These are phyloP conservation scores for Hermetia illucens DNA, from an alignment of 1,140 invertebrate species.

Conservation along the genomic window DNA sequence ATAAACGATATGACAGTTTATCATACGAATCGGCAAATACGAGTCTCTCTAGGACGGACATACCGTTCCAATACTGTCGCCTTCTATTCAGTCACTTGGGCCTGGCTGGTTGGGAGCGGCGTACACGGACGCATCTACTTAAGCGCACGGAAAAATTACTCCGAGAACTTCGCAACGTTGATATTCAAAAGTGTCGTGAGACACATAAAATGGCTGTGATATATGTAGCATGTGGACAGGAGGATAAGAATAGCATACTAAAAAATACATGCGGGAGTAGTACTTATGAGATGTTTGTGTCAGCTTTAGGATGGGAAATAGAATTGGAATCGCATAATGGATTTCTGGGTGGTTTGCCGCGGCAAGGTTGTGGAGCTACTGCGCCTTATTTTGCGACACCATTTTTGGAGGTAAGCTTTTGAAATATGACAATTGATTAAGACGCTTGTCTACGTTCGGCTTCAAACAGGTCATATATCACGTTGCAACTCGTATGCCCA, in stretches of 20 bases:
- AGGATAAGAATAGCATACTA: slow-evolving; percentile 88
- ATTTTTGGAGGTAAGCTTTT: slow-evolving; percentile 54
- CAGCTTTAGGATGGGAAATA: slow-evolving; percentile 89
- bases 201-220: slow-evolving; percentile 99
- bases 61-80: slow-evolving; percentile 67
- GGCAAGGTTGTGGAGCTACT: slow-evolving; percentile 81
- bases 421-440: background rate
- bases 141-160: slow-evolving; percentile 82
- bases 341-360: slow-evolving; percentile 87
- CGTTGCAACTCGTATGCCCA: slow-evolving; percentile 95
- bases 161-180: slow-evolving; percentile 83
- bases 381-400: slow-evolving; percentile 96
- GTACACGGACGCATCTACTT: slow-evolving; percentile 70
- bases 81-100: slow-evolving; percentile 82
- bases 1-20: background rate
- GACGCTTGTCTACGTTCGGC: too few relatives aligned
- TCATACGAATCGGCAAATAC: background rate
- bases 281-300: slow-evolving; percentile 89
- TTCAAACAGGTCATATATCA: slow-evolving; percentile 78
- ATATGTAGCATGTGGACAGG: slow-evolving; percentile 92
- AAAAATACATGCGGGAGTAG: slow-evolving; percentile 71
- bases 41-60: slow-evolving; percentile 10
- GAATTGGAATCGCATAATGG: slow-evolving; percentile 91
- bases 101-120: slow-evolving; percentile 75
- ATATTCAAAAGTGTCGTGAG: slow-evolving; percentile 82